Evolutionary conservation across 2,888 invertebrate species (phyloP).

Genomic region (Cryptus armator): DNA sequence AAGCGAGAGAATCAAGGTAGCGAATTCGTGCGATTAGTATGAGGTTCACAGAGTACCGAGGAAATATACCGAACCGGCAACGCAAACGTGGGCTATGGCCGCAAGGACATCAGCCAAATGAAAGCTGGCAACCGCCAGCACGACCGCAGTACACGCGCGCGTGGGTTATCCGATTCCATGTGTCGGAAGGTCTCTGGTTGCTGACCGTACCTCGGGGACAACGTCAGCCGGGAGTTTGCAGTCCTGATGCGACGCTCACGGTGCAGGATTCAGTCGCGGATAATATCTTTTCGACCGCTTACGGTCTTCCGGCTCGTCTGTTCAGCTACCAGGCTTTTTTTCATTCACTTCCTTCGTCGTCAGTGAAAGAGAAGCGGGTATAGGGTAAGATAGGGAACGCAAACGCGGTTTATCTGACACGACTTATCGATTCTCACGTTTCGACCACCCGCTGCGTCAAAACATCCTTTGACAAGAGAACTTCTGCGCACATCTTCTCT

Average conservation of each 20-base stretch:
- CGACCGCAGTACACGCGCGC: conserved; percentile 52
- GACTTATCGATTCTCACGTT: conserved; percentile 74
- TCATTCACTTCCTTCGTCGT: conserved; percentile 68
- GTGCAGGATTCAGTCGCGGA: conserved; percentile 73
- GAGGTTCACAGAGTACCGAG: conserved; percentile 39
- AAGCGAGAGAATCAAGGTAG: conserved; percentile 28
- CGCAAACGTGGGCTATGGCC: conserved; percentile 6
- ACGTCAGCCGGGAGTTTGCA: conserved; percentile 42
- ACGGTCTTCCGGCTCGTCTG: conserved; percentile 48
- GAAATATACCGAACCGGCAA: conserved; percentile 15
- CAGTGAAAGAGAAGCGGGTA: conserved; percentile 36
- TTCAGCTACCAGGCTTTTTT: conserved; percentile 69
- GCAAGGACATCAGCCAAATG: conserved; percentile 69
- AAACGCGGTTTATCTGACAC: conserved; percentile 70
- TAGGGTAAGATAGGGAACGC: conserved; percentile 42
- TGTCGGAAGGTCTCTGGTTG: conserved; percentile 66
- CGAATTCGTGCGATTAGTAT: conserved; percentile 4
- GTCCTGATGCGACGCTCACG: conserved; percentile 50
- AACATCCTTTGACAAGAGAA: conserved; percentile 60
- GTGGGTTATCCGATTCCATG: conserved; percentile 71
- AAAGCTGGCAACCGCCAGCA: conserved; percentile 63
- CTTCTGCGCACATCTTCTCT: conserved; percentile 17
- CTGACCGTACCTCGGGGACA: conserved; percentile 22
- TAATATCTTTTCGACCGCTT: conserved; percentile 70
- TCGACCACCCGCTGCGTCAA: conserved; percentile 68